A percentile compares a stretch with the other conserved stretches of the same genome.
Evolutionary conservation across 2,888 invertebrate species (phyloP).

Genomic region (Caenorhabditis sp.): DNA sequence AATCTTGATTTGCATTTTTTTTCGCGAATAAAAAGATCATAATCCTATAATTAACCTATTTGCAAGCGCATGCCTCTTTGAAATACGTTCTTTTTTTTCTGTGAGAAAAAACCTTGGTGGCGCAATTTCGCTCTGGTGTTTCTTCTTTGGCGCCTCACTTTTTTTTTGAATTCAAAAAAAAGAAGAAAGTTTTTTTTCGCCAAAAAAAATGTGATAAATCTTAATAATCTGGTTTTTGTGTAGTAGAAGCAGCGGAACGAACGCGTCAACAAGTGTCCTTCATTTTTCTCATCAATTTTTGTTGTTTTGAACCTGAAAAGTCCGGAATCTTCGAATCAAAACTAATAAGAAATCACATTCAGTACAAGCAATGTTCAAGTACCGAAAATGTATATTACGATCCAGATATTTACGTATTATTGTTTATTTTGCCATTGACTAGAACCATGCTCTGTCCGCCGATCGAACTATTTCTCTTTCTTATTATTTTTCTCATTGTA

Average conservation of each 20-base stretch:
- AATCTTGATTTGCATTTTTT: constrained; percentile 9
- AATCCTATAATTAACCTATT: background rate
- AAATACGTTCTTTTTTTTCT: background rate
- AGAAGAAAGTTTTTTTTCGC: background rate
- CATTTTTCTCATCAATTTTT: background rate
- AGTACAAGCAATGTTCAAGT: background rate
- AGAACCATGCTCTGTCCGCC: background rate
- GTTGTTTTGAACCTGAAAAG: background rate
- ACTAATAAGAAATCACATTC: background rate
- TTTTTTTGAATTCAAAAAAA: background rate
- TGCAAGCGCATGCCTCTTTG: constrained; percentile 9
- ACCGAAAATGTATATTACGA: background rate
- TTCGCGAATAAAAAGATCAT: background rate
- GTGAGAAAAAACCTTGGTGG: background rate
- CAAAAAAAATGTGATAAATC: background rate
- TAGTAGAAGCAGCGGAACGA: background rate
- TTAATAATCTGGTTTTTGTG: background rate
- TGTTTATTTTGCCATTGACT: constrained; percentile 38
- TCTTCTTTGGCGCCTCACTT: background rate
- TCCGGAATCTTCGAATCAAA: no score
- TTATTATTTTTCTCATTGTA: background rate
- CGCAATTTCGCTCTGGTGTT: background rate
- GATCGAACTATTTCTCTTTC: background rate
- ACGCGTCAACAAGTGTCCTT: background rate
- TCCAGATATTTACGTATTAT: constrained; percentile 9